Percentiles rank a stretch among this genome's conserved stretches.
Evolutionary conservation across 2,113 vertebrate species (phyloP).

Genomic region (Neogobius melanostomus): DNA sequence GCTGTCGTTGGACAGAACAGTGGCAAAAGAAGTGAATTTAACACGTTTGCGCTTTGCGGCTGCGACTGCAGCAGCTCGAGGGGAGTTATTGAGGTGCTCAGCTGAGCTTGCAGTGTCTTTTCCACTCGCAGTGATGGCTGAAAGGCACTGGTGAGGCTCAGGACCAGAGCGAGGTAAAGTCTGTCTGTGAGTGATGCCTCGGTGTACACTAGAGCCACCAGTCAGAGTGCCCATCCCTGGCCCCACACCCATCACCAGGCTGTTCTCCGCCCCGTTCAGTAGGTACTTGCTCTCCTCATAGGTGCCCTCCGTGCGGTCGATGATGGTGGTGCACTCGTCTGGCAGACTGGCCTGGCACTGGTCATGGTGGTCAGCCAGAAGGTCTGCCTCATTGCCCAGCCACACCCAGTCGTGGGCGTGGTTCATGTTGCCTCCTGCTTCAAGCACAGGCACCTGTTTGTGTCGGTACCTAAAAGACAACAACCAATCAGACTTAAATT

Average conservation of each 20-base stretch:
- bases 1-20: conserved; percentile 87
- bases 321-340: conserved; percentile 86
- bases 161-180: conserved; percentile 83
- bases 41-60: conserved; percentile 89
- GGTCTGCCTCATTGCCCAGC: conserved; percentile 92
- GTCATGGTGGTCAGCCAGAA: conserved; percentile 85
- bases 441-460: conserved; percentile 89
- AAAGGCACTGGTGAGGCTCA: conserved; percentile 81
- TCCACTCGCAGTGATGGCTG: conserved; percentile 67
- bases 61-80: conserved; percentile 66
- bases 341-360: conserved; percentile 81
- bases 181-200: conserved; percentile 70
- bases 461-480: conserved; percentile 81
- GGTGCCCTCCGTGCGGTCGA: conserved; percentile 85
- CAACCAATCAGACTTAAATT: not conserved
- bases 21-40: conserved; percentile 96
- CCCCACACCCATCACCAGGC: conserved; percentile 81
- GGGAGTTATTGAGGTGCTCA: conserved; percentile 83
- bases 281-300: conserved; percentile 94
- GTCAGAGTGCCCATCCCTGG: conserved; percentile 48
- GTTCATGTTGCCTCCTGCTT: conserved; percentile 89
- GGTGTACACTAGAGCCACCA: conserved; percentile 46
- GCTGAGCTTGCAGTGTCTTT: conserved; percentile 77
- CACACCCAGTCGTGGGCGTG: conserved; percentile 98
- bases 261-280: conserved; percentile 81